Evolutionary conservation across 2,797 vertebrate species (phyloP).

Genomic region (Oreonectes daqikongensis): DNA sequence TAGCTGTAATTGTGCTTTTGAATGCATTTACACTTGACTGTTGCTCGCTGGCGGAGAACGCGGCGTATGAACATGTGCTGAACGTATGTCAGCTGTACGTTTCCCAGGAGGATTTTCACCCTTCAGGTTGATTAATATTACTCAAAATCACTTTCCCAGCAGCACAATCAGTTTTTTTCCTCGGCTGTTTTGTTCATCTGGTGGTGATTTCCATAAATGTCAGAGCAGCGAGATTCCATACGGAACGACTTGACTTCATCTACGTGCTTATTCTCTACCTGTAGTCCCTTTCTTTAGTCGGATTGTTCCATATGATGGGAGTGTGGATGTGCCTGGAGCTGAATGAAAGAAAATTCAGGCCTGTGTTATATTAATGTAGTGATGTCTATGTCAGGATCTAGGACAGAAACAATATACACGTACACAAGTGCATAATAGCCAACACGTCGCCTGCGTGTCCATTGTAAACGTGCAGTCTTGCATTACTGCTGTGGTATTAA

Average conservation of each 20-base stretch:
- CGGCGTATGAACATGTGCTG: background rate
- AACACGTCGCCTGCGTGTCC: too few species aligned
- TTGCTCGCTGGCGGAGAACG: too few species aligned
- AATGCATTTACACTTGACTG: too few species aligned
- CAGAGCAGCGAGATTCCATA: conserved; percentile 31
- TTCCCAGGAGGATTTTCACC: background rate
- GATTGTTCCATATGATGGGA: conserved; percentile 4
- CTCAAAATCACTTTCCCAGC: conserved; percentile 31
- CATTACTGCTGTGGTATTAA: too few species aligned
- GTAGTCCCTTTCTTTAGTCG: background rate
- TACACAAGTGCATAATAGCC: background rate
- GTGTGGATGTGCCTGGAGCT: conserved; percentile 7
- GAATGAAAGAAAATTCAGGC: background rate
- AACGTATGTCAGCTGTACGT: background rate
- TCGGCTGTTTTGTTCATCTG: conserved; percentile 48
- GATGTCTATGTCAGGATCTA: conserved; percentile 51
- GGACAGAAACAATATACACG: conserved; percentile 25
- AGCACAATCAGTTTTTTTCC: conserved; percentile 18
- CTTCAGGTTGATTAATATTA: conserved; percentile 11
- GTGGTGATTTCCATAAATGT: conserved; percentile 46
- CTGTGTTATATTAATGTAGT: conserved; percentile 31
- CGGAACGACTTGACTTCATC: conserved; percentile 15
- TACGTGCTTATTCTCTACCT: conserved; percentile 25
- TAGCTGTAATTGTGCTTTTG: too few species aligned
- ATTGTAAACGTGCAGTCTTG: too few species aligned